Conservation (phyloP, 2,797 vertebrate species). For the Buphagus erythrorhynchus region DNA sequence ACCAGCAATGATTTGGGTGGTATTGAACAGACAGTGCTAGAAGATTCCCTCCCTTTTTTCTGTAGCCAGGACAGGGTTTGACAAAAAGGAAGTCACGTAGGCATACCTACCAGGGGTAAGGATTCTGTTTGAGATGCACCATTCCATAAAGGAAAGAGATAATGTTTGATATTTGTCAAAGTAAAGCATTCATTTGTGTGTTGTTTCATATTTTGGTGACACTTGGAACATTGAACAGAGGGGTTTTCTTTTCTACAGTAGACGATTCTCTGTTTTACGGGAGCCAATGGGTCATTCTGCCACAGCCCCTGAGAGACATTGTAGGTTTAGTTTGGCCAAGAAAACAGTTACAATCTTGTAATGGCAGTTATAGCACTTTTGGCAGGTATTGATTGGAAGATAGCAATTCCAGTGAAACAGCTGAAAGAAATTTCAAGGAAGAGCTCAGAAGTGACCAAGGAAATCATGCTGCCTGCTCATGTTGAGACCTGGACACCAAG, state of each 20-base stretch:
- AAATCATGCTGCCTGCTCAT: neutral
- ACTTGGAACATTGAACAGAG: neutral
- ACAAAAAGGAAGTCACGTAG: neutral
- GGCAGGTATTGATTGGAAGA: neutral
- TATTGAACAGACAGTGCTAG: neutral
- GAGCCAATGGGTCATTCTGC: neutral
- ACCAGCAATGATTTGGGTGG: neutral
- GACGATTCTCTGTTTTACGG: neutral
- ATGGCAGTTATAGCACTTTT: neutral
- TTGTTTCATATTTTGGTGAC: neutral
- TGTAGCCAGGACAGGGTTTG: too few relatives aligned
- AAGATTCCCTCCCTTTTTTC: neutral
- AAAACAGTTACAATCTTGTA: neutral
- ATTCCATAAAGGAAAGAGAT: neutral
- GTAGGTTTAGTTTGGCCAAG: neutral
- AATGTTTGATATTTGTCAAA: neutral
- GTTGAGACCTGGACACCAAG: neutral
- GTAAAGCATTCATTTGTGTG: neutral
- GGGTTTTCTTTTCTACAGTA: neutral
- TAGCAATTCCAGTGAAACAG: neutral
- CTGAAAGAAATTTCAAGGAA: neutral
- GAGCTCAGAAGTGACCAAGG: neutral
- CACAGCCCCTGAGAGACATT: neutral
- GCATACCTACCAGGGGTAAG: neutral
- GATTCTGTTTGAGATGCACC: neutral